Evolutionary conservation across 35 echinoderm and acorn worm genomes (phyloP).

Genomic region (Anneissia japonica): DNA sequence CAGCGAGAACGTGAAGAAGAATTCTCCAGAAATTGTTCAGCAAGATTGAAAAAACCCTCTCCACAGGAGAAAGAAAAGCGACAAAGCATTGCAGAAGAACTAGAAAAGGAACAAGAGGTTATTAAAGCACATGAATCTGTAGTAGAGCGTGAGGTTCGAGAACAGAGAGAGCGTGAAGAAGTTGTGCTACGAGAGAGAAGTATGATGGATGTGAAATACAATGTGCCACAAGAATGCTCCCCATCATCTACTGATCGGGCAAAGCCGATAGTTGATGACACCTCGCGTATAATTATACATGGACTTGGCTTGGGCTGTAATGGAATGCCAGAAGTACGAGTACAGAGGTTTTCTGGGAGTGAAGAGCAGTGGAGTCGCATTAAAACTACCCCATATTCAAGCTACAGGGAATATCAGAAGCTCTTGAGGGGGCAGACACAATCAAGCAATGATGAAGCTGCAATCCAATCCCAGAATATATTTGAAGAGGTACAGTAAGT

Average conservation of each 20-base stretch:
- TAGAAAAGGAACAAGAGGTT: neutral
- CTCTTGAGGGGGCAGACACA: neutral
- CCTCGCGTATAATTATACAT: neutral
- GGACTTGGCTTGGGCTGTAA: neutral
- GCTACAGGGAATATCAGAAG: neutral
- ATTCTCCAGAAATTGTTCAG: neutral
- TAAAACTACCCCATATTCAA: neutral
- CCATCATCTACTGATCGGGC: neutral
- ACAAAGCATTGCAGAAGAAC: neutral
- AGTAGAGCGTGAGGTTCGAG: neutral
- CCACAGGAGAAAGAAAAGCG: neutral
- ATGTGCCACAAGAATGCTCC: neutral
- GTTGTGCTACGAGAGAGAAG: neutral
- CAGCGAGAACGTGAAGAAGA: neutral
- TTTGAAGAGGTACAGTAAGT: neutral
- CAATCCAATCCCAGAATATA: neutral
- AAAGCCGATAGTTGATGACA: neutral
- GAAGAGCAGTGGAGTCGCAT: neutral
- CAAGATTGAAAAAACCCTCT: neutral
- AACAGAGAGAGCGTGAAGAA: neutral
- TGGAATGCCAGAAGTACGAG: neutral
- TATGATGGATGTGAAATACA: neutral
- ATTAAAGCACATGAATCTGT: neutral
- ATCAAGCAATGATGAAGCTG: neutral
- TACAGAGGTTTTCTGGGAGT: neutral